Percentiles rank a stretch among this genome's conserved stretches.
Conservation (phyloP, 2,888 invertebrate species). For the Pteria penguin region DNA sequence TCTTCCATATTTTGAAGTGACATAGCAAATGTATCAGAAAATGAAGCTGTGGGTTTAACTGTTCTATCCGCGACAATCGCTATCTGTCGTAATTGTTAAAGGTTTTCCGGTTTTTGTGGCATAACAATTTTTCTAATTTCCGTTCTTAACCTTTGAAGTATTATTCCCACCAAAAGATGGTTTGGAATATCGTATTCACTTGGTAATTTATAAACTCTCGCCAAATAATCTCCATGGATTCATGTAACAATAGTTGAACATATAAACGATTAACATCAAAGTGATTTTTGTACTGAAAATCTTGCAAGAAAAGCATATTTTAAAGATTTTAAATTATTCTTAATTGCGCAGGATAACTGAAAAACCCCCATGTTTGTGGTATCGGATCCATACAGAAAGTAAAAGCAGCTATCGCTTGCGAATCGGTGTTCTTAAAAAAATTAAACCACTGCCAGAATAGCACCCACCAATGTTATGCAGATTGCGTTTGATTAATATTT, state of each 20-base stretch:
- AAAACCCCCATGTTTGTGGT: not conserved
- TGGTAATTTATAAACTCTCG: not conserved
- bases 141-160: not conserved
- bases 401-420: not conserved
- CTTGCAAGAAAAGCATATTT: not conserved
- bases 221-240: slow-evolving; percentile 9
- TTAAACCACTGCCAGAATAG: not conserved
- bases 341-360: not conserved
- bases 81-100: slow-evolving; percentile 1
- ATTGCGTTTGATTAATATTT: not conserved
- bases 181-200: slow-evolving; percentile 3
- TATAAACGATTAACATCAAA: slow-evolving; percentile 3
- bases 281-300: not conserved
- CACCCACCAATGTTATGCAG: not conserved
- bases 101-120: not conserved
- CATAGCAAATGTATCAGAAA: not conserved
- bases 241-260: not conserved
- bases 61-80: not conserved
- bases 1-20: not conserved
- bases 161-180: not conserved
- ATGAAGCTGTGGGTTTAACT: not conserved
- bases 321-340: not conserved
- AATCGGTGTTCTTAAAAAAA: not conserved
- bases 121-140: not conserved
- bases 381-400: not conserved